Evolutionary conservation across 2,888 invertebrate species (phyloP).

Genomic region (Listrodromus nycthemerus): DNA sequence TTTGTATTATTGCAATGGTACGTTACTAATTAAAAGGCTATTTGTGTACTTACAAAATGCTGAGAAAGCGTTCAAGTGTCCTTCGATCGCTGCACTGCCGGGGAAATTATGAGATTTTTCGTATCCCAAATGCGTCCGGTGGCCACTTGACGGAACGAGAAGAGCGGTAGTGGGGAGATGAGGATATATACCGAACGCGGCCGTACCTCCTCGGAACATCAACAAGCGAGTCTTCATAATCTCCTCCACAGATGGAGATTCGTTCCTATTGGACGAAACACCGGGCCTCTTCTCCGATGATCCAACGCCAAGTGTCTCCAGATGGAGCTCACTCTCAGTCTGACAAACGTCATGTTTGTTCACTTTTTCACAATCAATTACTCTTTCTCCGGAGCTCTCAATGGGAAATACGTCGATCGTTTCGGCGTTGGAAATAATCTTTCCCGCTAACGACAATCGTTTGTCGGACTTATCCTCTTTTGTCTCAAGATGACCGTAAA

Average conservation of each 20-base stretch:
- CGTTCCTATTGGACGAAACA: too few relatives aligned
- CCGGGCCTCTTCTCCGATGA: not conserved
- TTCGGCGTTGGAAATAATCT: not conserved
- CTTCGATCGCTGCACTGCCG: constrained; percentile 76
- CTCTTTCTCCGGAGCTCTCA: not conserved
- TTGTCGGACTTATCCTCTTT: constrained; percentile 71
- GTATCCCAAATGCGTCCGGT: constrained; percentile 83
- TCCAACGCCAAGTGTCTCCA: not conserved
- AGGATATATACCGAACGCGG: constrained; percentile 25
- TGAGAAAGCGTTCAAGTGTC: constrained; percentile 84
- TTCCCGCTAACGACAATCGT: constrained; percentile 61
- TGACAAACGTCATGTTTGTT: too few relatives aligned
- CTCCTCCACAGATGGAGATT: not conserved
- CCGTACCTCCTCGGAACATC: constrained; percentile 38
- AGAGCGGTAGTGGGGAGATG: constrained; percentile 4
- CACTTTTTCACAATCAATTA: too few relatives aligned
- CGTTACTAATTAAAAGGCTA: constrained; percentile 15
- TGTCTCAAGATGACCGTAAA: constrained; percentile 91
- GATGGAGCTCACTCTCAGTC: too few relatives aligned
- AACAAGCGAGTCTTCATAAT: constrained; percentile 12
- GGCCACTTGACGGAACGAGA: constrained; percentile 71
- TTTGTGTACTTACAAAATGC: constrained; percentile 85
- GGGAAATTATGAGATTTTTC: constrained; percentile 71
- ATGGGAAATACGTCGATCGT: not conserved
- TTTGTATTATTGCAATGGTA: not conserved